Evolutionary conservation across 1,140 invertebrate species (phyloP), one percentile per base, ranked within the genome.

Genomic region (Pachypsylla venusta): DNA sequence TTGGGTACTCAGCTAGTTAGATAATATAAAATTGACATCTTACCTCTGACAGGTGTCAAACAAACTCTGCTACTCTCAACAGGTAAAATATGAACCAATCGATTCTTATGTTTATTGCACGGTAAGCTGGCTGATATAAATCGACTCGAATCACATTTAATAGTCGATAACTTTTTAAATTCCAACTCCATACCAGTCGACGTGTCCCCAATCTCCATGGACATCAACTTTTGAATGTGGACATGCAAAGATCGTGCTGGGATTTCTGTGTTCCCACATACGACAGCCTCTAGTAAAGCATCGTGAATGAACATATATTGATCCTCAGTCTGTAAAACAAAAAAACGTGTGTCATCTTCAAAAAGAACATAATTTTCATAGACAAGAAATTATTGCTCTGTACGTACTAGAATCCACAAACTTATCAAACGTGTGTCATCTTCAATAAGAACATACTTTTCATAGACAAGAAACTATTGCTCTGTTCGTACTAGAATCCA

Each of bases 261-360:
- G 20, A 97, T 83, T 74, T 99, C 95, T 0, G 95, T 98, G 63
- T 85, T 84, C 2, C 94, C 95, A 68, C 91, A 93, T 53, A 93
- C 85, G 0, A 97, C 90, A 1, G 94, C 94, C 72, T 99, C 96
- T 7, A 98, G 74, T 1, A 97, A 78, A 5, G 93, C 85, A 70
- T 99, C 96, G 70, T 99, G 94, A 63, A 99, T 98, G 74, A 99
- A 99, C 58, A 99, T 93, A 71, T 99, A 99, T 72, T 99, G 97
- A 71, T 99, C 96, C 72, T 99, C 96, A 0, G 96, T 99, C 74
- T 99, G 91, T n/a, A 27, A 89, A 83, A 81, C 82, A 66, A 76
- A 84, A 1, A 85, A 89, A 69, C 79, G 81, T 4, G 82, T n/a
- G n/a, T n/a, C n/a, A n/a, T n/a, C n/a, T n/a, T n/a, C n/a, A n/a